Evolutionary conservation across 2,113 vertebrate species (phyloP), one percentile per base, ranked within the genome.

Genomic region (Ictidomys tridecemlineatus): DNA sequence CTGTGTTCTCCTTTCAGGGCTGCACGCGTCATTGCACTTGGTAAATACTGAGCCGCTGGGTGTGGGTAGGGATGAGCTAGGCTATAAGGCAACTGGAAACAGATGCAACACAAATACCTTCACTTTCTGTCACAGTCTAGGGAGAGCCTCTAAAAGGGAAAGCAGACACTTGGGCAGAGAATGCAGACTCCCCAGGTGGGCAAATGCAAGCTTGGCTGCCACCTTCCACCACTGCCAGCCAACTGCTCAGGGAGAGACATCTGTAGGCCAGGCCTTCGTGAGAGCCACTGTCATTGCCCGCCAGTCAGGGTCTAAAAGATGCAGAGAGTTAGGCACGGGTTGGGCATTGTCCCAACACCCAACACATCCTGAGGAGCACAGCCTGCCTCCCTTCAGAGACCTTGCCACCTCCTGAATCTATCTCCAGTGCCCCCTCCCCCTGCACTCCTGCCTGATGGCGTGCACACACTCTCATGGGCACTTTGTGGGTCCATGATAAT

Each of bases 41-140:
- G 61, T 95, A 91, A 88, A 85, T 9, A 83, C 37, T 13, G 34
- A 83, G 16, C 53, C 34, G 12, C 51, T 0, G 0, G 20, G 22
- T 39, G 4, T 48, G 24, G 30, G 14, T 24, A 76, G 91, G 32
- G 84, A 91, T 37, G 83, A 93, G 42, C 69, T 53, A 10, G 16
- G 13, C 34, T 10, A 14, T 51, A 89, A 90, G 78, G 82, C 58
- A 94, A 77, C 79, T 85, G 42, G 61, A 93, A 70, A 74, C 63
- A 63, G 48, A 91, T 24, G 37, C 12, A 9, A 37, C 0, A 1
- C 56, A 24, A 77, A 89, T 53, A 74, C n/a, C 51, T 91, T 63
- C 63, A 22, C 61, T 56, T 67, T 78, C 30, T 26, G 20, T 30
- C 56, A 51, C 0, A 10, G 20, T 42, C 72, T 89, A 34, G n/a